Percentiles rank a stretch among this genome's conserved stretches.
phyloP scores from a whole-genome alignment of 2,888 invertebrate genomes.

The Apocheima hispidaria region DNA sequence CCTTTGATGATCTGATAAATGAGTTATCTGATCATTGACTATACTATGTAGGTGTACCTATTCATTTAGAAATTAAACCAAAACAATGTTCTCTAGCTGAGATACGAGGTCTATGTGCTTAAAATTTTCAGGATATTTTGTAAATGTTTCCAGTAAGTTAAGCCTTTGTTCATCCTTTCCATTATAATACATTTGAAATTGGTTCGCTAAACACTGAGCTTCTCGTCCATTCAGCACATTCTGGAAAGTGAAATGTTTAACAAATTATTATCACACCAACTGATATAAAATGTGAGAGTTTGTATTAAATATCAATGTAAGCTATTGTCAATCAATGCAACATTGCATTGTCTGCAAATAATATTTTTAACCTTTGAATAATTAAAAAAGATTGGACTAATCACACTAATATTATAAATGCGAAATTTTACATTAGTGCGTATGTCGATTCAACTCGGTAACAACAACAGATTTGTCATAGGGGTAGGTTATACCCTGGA shows the following conservation, averaged over 20 bases:
- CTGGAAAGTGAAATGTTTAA: slow-evolving; percentile 51
- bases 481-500: too few relatives aligned
- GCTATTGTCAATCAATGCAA: too few relatives aligned
- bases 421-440: too few relatives aligned
- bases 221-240: slow-evolving; percentile 91
- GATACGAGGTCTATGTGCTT: slow-evolving; percentile 93
- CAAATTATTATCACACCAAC: background rate
- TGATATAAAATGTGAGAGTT: background rate
- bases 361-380: too few relatives aligned
- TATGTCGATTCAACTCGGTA: too few relatives aligned
- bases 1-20: background rate
- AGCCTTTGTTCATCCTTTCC: slow-evolving; percentile 87
- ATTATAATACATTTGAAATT: slow-evolving; percentile 93
- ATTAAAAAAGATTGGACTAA: too few relatives aligned
- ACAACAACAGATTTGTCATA: too few relatives aligned
- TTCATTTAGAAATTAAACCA: slow-evolving; percentile 49
- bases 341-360: too few relatives aligned
- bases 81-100: slow-evolving; percentile 89
- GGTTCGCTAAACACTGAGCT: slow-evolving; percentile 94
- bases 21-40: background rate
- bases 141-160: slow-evolving; percentile 89
- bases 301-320: too few relatives aligned
- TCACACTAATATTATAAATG: too few relatives aligned
- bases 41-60: background rate
- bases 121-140: slow-evolving; percentile 89